Conservation (phyloP, 1,140 invertebrate genomes). For the Parasteatoda tepidariorum region DNA sequence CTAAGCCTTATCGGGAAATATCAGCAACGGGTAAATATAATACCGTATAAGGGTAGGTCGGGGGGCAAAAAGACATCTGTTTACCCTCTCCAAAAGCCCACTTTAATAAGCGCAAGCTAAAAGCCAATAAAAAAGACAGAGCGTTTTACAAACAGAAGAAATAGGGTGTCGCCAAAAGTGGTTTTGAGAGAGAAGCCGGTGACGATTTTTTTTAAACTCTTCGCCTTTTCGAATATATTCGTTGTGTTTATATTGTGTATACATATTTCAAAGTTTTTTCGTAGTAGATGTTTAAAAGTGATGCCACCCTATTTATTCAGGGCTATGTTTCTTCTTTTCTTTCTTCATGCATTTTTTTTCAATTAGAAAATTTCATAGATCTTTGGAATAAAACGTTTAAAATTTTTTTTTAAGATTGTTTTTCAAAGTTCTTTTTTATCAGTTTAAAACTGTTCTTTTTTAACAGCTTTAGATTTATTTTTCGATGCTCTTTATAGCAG, state of each 20-base stretch:
- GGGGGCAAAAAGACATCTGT: slow-evolving; percentile 53
- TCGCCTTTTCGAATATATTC: neutral
- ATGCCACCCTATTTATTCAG: too few species aligned
- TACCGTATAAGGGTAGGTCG: neutral
- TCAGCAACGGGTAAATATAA: slow-evolving; percentile 51
- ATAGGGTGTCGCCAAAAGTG: neutral
- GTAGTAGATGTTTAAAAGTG: neutral
- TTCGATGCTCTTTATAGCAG: too few species aligned
- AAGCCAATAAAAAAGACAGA: slow-evolving; percentile 56
- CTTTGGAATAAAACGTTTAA: too few species aligned
- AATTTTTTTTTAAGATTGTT: too few species aligned
- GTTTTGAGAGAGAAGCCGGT: neutral
- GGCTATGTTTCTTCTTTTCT: too few species aligned
- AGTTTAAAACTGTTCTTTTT: too few species aligned
- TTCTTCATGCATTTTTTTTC: too few species aligned
- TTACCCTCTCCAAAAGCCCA: slow-evolving; percentile 45
- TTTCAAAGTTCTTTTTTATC: too few species aligned
- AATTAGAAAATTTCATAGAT: too few species aligned
- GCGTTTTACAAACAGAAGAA: slow-evolving; percentile 41
- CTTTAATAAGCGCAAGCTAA: slow-evolving; percentile 46
- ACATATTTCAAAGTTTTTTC: neutral
- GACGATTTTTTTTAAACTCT: too few species aligned
- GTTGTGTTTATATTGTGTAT: neutral
- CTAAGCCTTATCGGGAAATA: slow-evolving; percentile 13
- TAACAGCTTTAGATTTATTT: too few species aligned